Percentiles rank a stretch among this genome's conserved stretches.
Conservation (phyloP, 2,888 invertebrate species). For the Drosophila tripunctata region DNA sequence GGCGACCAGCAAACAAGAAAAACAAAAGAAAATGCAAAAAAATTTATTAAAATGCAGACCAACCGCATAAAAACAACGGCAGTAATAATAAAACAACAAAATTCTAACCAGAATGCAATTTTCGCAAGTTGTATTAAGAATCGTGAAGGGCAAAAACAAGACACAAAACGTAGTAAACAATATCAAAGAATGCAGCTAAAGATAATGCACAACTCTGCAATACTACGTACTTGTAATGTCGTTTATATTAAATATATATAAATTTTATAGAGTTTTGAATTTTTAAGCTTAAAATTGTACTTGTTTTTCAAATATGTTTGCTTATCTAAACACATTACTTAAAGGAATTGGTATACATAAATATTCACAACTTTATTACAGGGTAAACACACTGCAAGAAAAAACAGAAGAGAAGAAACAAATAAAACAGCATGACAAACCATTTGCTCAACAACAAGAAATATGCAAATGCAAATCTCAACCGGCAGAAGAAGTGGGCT, state of each 20-base stretch:
- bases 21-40: not conserved
- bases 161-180: not conserved
- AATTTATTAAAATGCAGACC: slow-evolving; percentile 48
- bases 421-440: slow-evolving; percentile 55
- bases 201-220: not conserved
- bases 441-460: slow-evolving; percentile 54
- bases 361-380: slow-evolving; percentile 8
- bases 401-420: slow-evolving; percentile 23
- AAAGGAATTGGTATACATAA: not conserved
- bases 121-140: slow-evolving; percentile 54
- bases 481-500: slow-evolving; percentile 10
- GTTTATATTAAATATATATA: not conserved
- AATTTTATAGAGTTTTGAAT: not conserved
- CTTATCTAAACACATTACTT: not conserved
- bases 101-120: slow-evolving; percentile 50
- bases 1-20: slow-evolving; percentile 22
- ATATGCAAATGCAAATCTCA: slow-evolving; percentile 60
- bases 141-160: slow-evolving; percentile 16
- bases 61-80: slow-evolving; percentile 23
- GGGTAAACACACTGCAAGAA: not conserved
- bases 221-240: not conserved
- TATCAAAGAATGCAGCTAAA: not conserved
- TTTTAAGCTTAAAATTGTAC: not conserved
- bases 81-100: slow-evolving; percentile 36
- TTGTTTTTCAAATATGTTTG: no score